Conservation (phyloP, 2,797 vertebrate species). For the Rhincodon typus region DNA sequence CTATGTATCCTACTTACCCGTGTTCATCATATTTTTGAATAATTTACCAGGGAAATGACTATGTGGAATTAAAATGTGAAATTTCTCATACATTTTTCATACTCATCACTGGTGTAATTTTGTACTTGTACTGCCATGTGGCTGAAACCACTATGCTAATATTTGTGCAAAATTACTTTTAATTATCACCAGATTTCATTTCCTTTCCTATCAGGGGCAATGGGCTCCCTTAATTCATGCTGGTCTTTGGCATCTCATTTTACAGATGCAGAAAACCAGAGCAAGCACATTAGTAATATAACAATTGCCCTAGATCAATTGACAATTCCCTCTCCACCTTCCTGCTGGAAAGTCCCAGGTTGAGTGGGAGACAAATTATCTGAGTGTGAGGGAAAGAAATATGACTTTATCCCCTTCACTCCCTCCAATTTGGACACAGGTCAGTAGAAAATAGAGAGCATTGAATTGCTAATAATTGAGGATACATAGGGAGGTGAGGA, state of each 20-base stretch:
- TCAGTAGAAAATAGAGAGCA: neutral
- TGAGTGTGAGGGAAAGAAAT: neutral
- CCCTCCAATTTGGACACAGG: neutral
- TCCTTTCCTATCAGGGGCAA: neutral
- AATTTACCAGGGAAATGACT: slow-evolving; percentile 3
- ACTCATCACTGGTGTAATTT: slow-evolving; percentile 10
- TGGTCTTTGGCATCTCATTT: neutral
- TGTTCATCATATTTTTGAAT: neutral
- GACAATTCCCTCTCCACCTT: neutral
- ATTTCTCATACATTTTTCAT: slow-evolving; percentile 33
- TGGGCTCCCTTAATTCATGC: neutral
- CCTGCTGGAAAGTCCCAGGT: too few species aligned
- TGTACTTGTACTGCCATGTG: neutral
- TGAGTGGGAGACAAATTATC: neutral
- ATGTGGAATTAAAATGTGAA: neutral
- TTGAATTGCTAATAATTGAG: neutral
- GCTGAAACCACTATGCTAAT: neutral
- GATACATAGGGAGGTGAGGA: neutral
- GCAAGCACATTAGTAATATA: neutral
- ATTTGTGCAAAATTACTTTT: neutral
- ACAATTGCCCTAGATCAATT: neutral
- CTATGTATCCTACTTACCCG: neutral
- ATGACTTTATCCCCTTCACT: neutral
- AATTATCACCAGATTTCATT: neutral
- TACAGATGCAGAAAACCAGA: neutral